Percentiles rank a stretch among this genome's conserved stretches.
These are phyloP conservation scores for Procambarus clarkii DNA, from an alignment of 1,140 invertebrate genomes.

Conservation along the genomic window DNA sequence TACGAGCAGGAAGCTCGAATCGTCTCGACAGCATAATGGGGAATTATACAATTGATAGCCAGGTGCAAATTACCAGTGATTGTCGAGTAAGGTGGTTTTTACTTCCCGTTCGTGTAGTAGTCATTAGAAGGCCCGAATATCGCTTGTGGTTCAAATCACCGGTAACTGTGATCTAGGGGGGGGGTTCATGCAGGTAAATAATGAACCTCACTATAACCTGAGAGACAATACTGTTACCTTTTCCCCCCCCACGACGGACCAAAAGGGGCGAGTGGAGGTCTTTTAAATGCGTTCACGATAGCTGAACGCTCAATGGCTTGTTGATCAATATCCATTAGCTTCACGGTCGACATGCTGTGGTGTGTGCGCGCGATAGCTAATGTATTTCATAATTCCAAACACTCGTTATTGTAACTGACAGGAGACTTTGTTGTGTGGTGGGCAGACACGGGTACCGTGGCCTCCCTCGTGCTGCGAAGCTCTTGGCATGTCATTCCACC, in stretches of 20 bases:
- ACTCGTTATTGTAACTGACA: neutral
- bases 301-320: too few relatives aligned
- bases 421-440: neutral
- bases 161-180: too few relatives aligned
- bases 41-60: conserved; percentile 51
- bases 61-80: conserved; percentile 32
- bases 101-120: conserved; percentile 41
- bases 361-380: too few relatives aligned
- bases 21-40: conserved; percentile 5
- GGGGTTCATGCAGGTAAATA: too few relatives aligned
- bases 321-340: too few relatives aligned
- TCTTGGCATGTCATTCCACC: neutral
- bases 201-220: too few relatives aligned
- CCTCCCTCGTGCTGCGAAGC: neutral
- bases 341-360: neutral
- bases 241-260: too few relatives aligned
- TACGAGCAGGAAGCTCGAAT: conserved; percentile 3
- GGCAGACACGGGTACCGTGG: neutral
- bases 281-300: too few relatives aligned
- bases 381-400: neutral
- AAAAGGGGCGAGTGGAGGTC: too few relatives aligned
- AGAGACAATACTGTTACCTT: too few relatives aligned
- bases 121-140: too few relatives aligned
- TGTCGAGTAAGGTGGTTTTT: conserved; percentile 17
- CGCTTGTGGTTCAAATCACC: too few relatives aligned